Evolutionary conservation across 2,113 vertebrate genomes (phyloP), one percentile per base, ranked within the genome.

Genomic region (Lepisosteus osseus): DNA sequence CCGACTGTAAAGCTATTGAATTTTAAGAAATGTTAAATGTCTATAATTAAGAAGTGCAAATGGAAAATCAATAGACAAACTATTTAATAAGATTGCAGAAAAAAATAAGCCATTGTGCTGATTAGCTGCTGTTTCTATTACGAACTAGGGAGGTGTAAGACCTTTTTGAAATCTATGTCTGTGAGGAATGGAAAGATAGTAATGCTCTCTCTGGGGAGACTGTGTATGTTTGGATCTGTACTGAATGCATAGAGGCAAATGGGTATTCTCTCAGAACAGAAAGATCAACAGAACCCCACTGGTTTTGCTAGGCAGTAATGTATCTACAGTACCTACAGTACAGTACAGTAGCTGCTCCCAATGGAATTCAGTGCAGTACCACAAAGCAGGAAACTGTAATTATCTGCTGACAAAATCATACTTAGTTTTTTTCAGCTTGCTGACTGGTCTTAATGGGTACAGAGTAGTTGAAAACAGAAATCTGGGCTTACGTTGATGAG

Each of bases 351-450:
- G 54, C 13, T 57, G 67, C 69, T 79, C 72, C 75, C 71, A 41
- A 42, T 8, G 70, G 72, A 79, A 54, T 69, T 70, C 63, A 61
- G 42, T 12, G 15, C 15, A 67, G 70, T 73, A 66, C 72, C 67
- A 78, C 74, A 69, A 70, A 66, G 45, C 43, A 59, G 72, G 68
- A 56, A 72, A 72, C 71, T 43, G 54, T 74, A 79, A 77, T 79
- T 79, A 79, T 74, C 72, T 75, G 72, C 75, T 76, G 72, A 77
- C 74, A 74, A 77, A 76, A 71, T 74, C 65, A 71, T 72, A 64
- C 72, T 72, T 68, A 72, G 74, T 55, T 51, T 45, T 65, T 47
- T 63, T 66, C 56, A 57, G 75, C 72, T 72, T 75, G 70, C 70
- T 77, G 75, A 79, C 70, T 73, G 63, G 62, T 63, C 56, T 70